Evolutionary conservation across 64 coral and sea anemone genomes (phyloP).

Genomic region (Astreopora myriophthalma): DNA sequence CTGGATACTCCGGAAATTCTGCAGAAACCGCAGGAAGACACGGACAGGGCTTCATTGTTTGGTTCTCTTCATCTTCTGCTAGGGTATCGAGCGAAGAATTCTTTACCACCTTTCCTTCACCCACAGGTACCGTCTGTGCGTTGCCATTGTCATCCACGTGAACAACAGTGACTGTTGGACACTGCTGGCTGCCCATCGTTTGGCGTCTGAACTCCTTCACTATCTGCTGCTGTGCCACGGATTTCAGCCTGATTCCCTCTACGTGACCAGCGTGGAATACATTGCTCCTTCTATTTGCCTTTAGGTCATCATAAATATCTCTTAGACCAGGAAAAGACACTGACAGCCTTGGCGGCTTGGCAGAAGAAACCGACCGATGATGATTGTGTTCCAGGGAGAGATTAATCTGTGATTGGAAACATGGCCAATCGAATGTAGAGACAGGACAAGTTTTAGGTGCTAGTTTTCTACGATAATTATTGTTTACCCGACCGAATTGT

Average conservation of each 20-base stretch:
- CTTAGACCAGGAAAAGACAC: conserved; percentile 86
- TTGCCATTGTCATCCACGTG: conserved; percentile 74
- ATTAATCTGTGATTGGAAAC: conserved; percentile 65
- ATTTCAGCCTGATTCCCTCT: conserved; percentile 89
- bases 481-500: too few relatives aligned
- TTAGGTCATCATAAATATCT: conserved; percentile 77
- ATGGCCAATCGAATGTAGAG: conserved; percentile 15
- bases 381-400: conserved; percentile 85
- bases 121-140: neutral
- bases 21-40: conserved; percentile 79
- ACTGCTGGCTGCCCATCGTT: conserved; percentile 30
- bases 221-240: conserved; percentile 88
- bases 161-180: conserved; percentile 26
- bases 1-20: conserved; percentile 76
- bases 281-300: conserved; percentile 73
- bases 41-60: conserved; percentile 70
- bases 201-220: conserved; percentile 74
- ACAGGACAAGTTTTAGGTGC: neutral
- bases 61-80: conserved; percentile 27
- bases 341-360: conserved; percentile 82
- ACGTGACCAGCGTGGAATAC: neutral
- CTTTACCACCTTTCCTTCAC: neutral
- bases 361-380: conserved; percentile 39
- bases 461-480: neutral
- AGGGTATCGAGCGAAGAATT: neutral